phyloP scores from a whole-genome alignment of 2,113 vertebrate genomes.

The Poeciliopsis turrubarensis region DNA sequence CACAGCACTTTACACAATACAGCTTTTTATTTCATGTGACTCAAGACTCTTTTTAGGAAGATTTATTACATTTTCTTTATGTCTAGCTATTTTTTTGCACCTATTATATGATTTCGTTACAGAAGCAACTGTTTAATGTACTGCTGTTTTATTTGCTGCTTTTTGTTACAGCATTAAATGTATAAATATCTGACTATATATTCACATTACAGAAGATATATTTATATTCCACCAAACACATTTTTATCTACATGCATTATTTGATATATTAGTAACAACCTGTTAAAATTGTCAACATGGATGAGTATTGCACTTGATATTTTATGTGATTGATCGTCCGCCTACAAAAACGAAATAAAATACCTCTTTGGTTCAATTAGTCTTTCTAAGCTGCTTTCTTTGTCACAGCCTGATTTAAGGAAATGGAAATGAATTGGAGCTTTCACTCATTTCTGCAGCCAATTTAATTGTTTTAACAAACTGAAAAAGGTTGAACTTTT shows the following conservation, averaged over 20 bases:
- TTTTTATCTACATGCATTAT: not conserved
- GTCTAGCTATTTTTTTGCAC: no score
- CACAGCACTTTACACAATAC: conserved; percentile 15
- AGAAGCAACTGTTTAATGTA: no score
- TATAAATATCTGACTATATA: no score
- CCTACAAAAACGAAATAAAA: not conserved
- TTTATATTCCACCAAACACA: not conserved
- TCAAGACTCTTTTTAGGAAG: not conserved
- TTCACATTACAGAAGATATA: not conserved
- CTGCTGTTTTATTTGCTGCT: no score
- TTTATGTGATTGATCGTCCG: not conserved
- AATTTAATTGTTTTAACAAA: no score
- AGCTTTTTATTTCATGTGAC: conserved; percentile 1
- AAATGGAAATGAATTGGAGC: no score
- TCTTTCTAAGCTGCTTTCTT: not conserved
- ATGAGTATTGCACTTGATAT: not conserved
- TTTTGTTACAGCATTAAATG: no score
- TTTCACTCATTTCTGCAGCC: no score
- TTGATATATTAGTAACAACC: not conserved
- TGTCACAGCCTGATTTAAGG: no score
- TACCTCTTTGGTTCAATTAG: not conserved
- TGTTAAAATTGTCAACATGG: not conserved
- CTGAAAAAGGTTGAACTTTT: no score
- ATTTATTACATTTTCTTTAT: no score
- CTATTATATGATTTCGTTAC: no score